Percentiles rank a stretch among this genome's conserved stretches.
These are phyloP conservation scores for Bedellia somnulentella DNA, from an alignment of 2,888 invertebrate genomes.

Conservation along the genomic window DNA sequence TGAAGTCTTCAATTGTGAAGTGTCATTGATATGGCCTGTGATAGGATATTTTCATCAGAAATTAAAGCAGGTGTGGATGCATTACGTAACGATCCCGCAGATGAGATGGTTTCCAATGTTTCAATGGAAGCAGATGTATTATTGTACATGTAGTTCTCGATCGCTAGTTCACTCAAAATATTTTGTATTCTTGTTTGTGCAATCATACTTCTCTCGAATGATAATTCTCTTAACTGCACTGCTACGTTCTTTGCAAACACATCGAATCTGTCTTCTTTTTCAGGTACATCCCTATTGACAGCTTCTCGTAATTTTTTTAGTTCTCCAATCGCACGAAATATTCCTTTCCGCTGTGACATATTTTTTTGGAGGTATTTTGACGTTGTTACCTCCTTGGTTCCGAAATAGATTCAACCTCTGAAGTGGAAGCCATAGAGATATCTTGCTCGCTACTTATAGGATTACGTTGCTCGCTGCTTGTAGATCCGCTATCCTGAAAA, in stretches of 20 bases:
- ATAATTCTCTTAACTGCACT: slow-evolving; percentile 10
- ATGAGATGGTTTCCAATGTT: slow-evolving; percentile 9
- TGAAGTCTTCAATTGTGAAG: slow-evolving; percentile 8
- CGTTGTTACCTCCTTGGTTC: slow-evolving; percentile 9
- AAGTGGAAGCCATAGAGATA: slow-evolving; percentile 6
- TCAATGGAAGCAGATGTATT: slow-evolving; percentile 9
- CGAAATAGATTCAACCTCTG: slow-evolving; percentile 9
- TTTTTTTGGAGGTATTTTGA: slow-evolving; percentile 7
- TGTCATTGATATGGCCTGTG: slow-evolving; percentile 7
- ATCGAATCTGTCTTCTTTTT: slow-evolving; percentile 11
- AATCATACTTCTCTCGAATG: slow-evolving; percentile 9
- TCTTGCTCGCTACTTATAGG: slow-evolving; percentile 7
- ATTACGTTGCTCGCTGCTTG: slow-evolving; percentile 9
- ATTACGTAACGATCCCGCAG: slow-evolving; percentile 7
- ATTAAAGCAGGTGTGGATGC: slow-evolving; percentile 8
- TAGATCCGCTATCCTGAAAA: slow-evolving; percentile 4
- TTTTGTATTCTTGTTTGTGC: slow-evolving; percentile 9
- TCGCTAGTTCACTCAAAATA: slow-evolving; percentile 9
- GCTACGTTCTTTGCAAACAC: slow-evolving; percentile 10
- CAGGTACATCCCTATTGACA: slow-evolving; percentile 10
- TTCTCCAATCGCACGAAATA: slow-evolving; percentile 9
- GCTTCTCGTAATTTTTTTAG: slow-evolving; percentile 11
- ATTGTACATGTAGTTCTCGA: slow-evolving; percentile 7
- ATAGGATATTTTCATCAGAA: slow-evolving; percentile 8
- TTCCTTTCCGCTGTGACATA: slow-evolving; percentile 10